Conservation (phyloP, 2,113 vertebrate species). For the Prionailurus bengalensis region DNA sequence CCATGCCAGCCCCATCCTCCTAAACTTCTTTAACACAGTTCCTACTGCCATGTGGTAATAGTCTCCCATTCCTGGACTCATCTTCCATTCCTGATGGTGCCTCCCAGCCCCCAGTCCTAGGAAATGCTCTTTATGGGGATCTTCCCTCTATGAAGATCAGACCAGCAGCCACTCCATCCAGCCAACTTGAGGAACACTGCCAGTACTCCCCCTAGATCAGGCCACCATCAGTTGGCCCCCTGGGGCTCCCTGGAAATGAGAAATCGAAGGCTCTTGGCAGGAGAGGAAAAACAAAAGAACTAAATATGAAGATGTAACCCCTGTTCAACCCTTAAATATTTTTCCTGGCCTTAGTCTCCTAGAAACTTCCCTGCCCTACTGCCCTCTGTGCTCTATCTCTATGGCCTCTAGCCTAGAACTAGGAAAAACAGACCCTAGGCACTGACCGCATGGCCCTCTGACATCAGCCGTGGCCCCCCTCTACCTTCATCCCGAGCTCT, state of each 20-base stretch:
- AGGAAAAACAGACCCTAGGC: constrained; percentile 80
- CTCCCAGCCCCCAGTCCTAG: background rate
- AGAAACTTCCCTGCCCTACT: constrained; percentile 8
- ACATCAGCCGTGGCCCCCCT: constrained; percentile 76
- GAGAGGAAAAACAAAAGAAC: constrained; percentile 3
- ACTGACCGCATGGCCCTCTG: constrained; percentile 82
- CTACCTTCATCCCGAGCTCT: constrained; percentile 34
- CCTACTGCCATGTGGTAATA: background rate
- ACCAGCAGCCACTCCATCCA: background rate
- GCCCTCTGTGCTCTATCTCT: background rate
- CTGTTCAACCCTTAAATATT: constrained; percentile 31
- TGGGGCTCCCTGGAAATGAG: constrained; percentile 44
- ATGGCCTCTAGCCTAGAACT: constrained; percentile 28
- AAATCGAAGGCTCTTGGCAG: background rate
- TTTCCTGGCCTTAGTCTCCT: constrained; percentile 17
- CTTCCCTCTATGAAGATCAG: background rate
- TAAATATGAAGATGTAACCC: background rate
- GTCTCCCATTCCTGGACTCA: background rate
- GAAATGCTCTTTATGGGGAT: background rate
- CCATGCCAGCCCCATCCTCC: background rate
- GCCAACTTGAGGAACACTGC: background rate
- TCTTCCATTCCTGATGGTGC: background rate
- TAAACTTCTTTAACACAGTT: background rate
- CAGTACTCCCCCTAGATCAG: background rate
- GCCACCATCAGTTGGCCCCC: background rate